Evolutionary conservation across 2,797 vertebrate genomes (phyloP).

Genomic region (Stomatorhinus walkeri): DNA sequence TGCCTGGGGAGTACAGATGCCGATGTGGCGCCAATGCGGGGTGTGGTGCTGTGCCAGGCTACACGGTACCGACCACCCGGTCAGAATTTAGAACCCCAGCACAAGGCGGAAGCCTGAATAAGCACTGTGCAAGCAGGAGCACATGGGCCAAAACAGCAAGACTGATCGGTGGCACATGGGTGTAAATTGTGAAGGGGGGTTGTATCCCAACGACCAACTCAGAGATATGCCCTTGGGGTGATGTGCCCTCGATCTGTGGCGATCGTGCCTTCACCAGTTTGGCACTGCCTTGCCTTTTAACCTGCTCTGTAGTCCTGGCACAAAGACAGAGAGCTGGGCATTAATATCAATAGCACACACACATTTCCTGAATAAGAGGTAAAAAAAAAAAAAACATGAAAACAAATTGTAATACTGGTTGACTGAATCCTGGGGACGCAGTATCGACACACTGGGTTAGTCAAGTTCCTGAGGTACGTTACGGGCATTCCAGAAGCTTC

Average conservation of each 20-base stretch:
- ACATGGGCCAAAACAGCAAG: not conserved
- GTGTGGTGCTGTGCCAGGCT: not conserved
- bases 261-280: conserved; percentile 51
- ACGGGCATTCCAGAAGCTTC: not conserved
- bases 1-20: conserved; percentile 49
- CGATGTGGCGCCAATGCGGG: not conserved
- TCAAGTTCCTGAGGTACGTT: not conserved
- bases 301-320: conserved; percentile 53
- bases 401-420: conserved; percentile 31
- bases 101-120: not conserved
- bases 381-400: conserved; percentile 39
- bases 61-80: not conserved
- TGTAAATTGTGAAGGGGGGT: not conserved
- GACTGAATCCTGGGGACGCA: not conserved
- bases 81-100: not conserved
- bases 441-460: not conserved
- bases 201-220: not conserved
- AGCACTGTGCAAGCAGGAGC: not conserved
- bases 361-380: conserved; percentile 40
- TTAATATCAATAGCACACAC: not conserved
- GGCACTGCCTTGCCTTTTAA: conserved; percentile 63
- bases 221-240: not conserved
- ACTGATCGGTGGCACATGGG: conserved; percentile 18
- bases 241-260: conserved; percentile 80
- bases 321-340: not conserved